Base-by-base conservation (phyloP, 2,888 invertebrate genomes). In the Coenonympha arcania region DNA sequence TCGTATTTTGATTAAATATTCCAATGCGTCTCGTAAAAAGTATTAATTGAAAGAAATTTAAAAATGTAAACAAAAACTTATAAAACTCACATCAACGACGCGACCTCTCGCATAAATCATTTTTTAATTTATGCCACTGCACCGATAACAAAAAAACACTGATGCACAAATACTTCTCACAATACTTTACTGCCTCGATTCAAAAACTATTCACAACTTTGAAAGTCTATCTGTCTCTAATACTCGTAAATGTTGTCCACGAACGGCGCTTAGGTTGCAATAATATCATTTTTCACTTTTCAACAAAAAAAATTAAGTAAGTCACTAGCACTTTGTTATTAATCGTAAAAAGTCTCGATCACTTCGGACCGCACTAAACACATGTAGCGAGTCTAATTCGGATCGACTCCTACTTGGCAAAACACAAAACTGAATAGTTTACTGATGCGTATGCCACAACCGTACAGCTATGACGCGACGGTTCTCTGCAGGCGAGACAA, bases 401-500 rank as follows among this genome's bases (percentile, higher is more conserved):
- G 75, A 66, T 58, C 73, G 67, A 68, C 71, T 70, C 66, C 71
- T 74, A 76, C 75, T 79, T 76, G 75, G 76, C 79, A 72, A 74
- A 77, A 76, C 76, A 76, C 73, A 79, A 77, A 78, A 76, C 68
- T 71, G 75, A 76, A 77, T 74, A 76, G 73, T 72, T 73, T 71
- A 69, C 71, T 67, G 73, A 70, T 72, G 70, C 71, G 63, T 66
- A 56, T 39, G 42, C 55, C 54, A 56, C 58, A 54, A 41, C 55
- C 50, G 57, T 58, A 62, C 62, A 64, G 50, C 58, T 62, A 59
- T 15, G 3, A 20, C 54, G 56, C 50, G 53, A 59, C 54, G 58
- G 58, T 60, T 58, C 61, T 61, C 57, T 58, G 59, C 60, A 60
- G 62, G 66, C 61, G 60, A 43, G 74, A 71, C 53, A 56, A 67